Evolutionary conservation across 1,140 invertebrate genomes (phyloP).

Genomic region (Phthorimaea operculella): DNA sequence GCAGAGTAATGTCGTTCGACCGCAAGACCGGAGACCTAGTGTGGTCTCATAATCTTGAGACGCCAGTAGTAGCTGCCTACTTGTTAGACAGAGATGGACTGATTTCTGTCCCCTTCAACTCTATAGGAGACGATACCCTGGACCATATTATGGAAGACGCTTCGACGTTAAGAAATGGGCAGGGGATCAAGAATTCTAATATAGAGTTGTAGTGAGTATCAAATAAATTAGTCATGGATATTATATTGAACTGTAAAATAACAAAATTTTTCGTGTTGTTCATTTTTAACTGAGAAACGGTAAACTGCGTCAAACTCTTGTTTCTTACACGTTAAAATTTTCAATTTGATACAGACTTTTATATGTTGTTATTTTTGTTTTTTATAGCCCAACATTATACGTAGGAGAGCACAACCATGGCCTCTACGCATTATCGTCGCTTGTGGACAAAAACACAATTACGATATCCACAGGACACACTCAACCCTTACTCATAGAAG

Average conservation of each 20-base stretch:
- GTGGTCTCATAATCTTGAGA: slow-evolving; percentile 89
- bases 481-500: slow-evolving; percentile 75
- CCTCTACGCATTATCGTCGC: slow-evolving; percentile 89
- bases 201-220: slow-evolving; percentile 80
- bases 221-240: too few species aligned
- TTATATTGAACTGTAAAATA: too few species aligned
- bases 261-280: too few species aligned
- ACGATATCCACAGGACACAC: slow-evolving; percentile 75
- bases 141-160: slow-evolving; percentile 77
- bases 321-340: too few species aligned
- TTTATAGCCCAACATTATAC: slow-evolving; percentile 89
- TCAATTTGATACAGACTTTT: too few species aligned
- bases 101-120: slow-evolving; percentile 89
- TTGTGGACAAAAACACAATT: slow-evolving; percentile 86
- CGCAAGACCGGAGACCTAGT: slow-evolving; percentile 78
- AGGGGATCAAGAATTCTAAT: slow-evolving; percentile 69
- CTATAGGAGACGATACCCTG: slow-evolving; percentile 87
- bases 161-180: slow-evolving; percentile 69
- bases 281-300: too few species aligned
- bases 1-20: slow-evolving; percentile 83
- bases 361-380: slow-evolving; percentile 22
- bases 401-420: slow-evolving; percentile 91
- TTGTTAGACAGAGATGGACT: slow-evolving; percentile 82
- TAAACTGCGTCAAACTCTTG: too few species aligned
- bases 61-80: slow-evolving; percentile 93